phyloP scores from a whole-genome alignment of 1,140 invertebrate genomes.

The Bombus ignitus region DNA sequence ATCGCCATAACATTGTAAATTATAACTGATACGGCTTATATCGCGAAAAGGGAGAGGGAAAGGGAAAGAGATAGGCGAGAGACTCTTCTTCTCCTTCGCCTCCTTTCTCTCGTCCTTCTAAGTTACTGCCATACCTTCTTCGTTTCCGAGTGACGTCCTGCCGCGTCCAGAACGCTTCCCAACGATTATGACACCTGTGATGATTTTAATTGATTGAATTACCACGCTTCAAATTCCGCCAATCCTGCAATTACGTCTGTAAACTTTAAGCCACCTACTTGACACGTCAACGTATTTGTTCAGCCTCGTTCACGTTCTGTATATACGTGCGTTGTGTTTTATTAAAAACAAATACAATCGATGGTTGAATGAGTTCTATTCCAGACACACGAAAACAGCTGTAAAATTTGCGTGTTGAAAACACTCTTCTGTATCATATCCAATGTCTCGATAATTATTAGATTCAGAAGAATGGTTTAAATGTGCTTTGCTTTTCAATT shows the following conservation, averaged over 20 bases:
- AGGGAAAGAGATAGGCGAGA: conserved; percentile 29
- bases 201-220: not conserved
- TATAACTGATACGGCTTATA: conserved; percentile 83
- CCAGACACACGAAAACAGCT: too few relatives aligned
- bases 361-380: not conserved
- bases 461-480: too few relatives aligned
- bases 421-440: not conserved
- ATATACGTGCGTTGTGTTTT: too few relatives aligned
- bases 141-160: conserved; percentile 1
- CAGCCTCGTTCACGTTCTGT: too few relatives aligned
- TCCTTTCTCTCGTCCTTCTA: not conserved
- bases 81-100: conserved; percentile 8
- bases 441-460: too few relatives aligned
- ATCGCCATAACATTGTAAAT: conserved; percentile 84
- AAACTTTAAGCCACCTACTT: too few relatives aligned
- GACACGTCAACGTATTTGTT: too few relatives aligned
- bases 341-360: too few relatives aligned
- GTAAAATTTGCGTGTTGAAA: too few relatives aligned
- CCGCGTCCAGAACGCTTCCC: conserved; percentile 47
- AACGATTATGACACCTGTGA: conserved; percentile 57
- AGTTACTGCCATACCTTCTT: conserved; percentile 34
- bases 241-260: not conserved
- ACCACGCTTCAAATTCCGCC: not conserved
- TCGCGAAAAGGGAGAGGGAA: conserved; percentile 53
- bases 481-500: too few relatives aligned